Base-by-base conservation (phyloP, 2,113 vertebrate species). In the Pimephales promelas region DNA sequence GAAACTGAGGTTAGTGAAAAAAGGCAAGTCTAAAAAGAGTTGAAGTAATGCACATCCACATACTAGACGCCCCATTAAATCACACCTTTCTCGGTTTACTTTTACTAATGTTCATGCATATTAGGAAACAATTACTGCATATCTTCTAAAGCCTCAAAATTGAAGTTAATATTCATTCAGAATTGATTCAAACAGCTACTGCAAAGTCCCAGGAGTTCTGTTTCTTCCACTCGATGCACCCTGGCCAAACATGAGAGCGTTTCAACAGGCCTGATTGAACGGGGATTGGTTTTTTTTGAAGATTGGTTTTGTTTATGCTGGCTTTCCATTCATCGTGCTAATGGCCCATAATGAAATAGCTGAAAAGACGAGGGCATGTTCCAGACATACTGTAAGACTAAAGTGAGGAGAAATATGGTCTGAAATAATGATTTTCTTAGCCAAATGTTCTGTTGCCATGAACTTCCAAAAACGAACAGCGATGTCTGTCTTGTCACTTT, bases 261-360 rank as follows among this genome's bases (percentile, higher is more conserved):
- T 40, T 78, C 36, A 78, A 78, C n/a, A 61, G 56, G n/a, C 56
- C 56, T 26, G 75, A 78, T 78, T 72, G 40, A 72, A 72, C n/a
- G 40, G 36, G 57, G 57, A 78, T 78, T 57, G 54, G 56, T 40
- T 40, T 40, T 40, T 78, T 61, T 43, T 43, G 68, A 72, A 72
- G 75, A 40, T 61, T 78, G 75, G 75, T 78, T 78, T 78, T 43
- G 75, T 78, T 78, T 78, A 78, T 78, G 56, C 56, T 78, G 75
- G 75, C 75, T 78, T 78, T 61, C 36, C 56, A 61, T 78, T 40
- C 75, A 18, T 78, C n/a, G 54, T 26, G 54, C n/a, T 78, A 78
- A 61, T 61, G 75, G 75, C 18, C 75, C 54, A 61, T 78, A 61
- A 22, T 61, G 36, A 78, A 78, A 78, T 61, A 61, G 56, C 56